Conservation (phyloP, 2,113 vertebrate species). For the Thermophis baileyi region DNA sequence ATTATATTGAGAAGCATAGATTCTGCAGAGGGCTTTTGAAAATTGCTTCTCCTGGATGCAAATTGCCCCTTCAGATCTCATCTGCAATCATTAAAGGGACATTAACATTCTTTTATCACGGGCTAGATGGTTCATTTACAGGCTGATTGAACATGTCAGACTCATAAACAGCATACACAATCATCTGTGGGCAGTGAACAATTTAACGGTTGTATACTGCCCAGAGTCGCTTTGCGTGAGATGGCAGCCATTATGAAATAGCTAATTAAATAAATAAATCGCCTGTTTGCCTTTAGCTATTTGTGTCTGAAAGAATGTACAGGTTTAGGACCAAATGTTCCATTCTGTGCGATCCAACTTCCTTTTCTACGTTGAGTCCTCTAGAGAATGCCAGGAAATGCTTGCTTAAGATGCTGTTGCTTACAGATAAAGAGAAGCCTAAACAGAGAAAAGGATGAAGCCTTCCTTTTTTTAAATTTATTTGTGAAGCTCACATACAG, state of each 20-base stretch:
- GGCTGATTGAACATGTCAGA: not conserved
- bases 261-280: not conserved
- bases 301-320: not conserved
- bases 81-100: not conserved
- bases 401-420: not conserved
- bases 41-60: not conserved
- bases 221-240: not conserved
- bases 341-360: not conserved
- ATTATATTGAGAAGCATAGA: not conserved
- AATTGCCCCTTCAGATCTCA: not conserved
- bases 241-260: not conserved
- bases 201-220: not conserved
- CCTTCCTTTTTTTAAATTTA: not conserved
- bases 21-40: not conserved
- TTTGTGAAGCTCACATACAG: not conserved
- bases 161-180: not conserved
- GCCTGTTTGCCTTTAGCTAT: not conserved
- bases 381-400: slow-evolving; percentile 13
- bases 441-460: not conserved
- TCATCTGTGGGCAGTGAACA: not conserved
- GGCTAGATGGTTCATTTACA: not conserved
- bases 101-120: not conserved
- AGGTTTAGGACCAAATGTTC: not conserved
- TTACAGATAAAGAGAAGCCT: not conserved
- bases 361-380: not conserved